Base-by-base conservation (phyloP, 2,113 vertebrate genomes). In the Oreochromis niloticus region DNA sequence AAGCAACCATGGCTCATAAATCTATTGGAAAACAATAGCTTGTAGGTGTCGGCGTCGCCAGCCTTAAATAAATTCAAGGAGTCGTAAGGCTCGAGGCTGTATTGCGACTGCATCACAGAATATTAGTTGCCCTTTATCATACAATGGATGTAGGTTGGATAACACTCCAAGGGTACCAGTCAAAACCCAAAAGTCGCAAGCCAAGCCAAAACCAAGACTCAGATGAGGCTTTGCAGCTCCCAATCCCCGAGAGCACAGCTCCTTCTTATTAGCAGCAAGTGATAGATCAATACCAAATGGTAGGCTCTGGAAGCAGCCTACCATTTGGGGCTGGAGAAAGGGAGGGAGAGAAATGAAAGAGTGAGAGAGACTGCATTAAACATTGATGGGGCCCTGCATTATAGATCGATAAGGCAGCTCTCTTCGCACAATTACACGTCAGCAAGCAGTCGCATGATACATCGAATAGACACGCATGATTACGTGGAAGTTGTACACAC, bases 391-490 rank as follows among this genome's bases (percentile, higher is more conserved):
- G 87, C 88, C 91, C 88, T 46, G 92, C 75, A 59, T 92, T 89
- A 73, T 61, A 27, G 93, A 95, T 96, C 95, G 87, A 96, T 96
- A 94, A 84, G 86, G 88, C 89, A 90, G 92, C 91, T 87, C 93
- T 94, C 92, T 95, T 94, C 91, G 88, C 95, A 91, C 96, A 95
- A 96, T 96, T 96, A 95, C 95, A 95, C 89, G 93, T 96, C 96
- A 93, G 92, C 92, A 88, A 88, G 92, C 81, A 86, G 86, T 86
- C 66, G 55, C 85, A 88, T 93, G 83, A 95, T 94, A 80, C 90
- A 93, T 95, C 87, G 81, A 86, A 86, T 22, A 32, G 81, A 90
- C 84, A 86, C n/a, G 39, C 88, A 41, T 90, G 91, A 86, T 93
- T 86, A 82, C 87, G 82, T 80, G 85, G 81, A 68, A 83, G 63